Conservation (phyloP, 1,140 invertebrate species). For the Eupristina koningsbergeri region DNA sequence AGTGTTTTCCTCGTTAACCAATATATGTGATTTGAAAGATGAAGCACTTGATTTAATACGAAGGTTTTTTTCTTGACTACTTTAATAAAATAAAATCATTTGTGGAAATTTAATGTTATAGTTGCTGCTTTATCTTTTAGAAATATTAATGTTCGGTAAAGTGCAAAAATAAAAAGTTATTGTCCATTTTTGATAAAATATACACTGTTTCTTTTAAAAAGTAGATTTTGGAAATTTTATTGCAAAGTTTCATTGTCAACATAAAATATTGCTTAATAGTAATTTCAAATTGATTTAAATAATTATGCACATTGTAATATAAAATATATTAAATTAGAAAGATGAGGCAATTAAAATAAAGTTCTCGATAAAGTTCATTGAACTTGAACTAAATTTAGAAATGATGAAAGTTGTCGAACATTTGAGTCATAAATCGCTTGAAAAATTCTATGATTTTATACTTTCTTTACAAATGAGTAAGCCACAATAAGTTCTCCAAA, state of each 20-base stretch:
- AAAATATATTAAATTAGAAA: background rate
- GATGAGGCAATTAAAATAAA: conserved; percentile 9
- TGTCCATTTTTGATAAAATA: too few species aligned
- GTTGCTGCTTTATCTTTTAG: too few species aligned
- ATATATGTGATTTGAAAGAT: background rate
- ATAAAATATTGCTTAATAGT: too few species aligned
- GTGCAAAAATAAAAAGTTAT: too few species aligned
- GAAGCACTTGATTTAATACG: background rate
- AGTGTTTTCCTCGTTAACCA: background rate
- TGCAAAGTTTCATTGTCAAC: too few species aligned
- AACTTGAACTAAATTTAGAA: conserved; percentile 33
- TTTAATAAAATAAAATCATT: too few species aligned
- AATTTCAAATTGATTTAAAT: too few species aligned
- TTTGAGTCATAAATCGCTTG: conserved; percentile 12
- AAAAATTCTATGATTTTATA: background rate
- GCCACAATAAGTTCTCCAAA: background rate
- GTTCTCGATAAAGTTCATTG: conserved; percentile 29
- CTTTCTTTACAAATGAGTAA: background rate
- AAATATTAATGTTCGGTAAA: too few species aligned
- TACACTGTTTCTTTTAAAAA: too few species aligned
- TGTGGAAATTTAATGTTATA: too few species aligned
- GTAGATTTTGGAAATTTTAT: too few species aligned
- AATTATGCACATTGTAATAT: background rate
- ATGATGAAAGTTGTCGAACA: conserved; percentile 5
- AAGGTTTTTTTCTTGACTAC: too few species aligned